Evolutionary conservation across 2,797 vertebrate species (phyloP), one percentile per base, ranked within the genome.

Genomic region (Hippoglossus hippoglossus): DNA sequence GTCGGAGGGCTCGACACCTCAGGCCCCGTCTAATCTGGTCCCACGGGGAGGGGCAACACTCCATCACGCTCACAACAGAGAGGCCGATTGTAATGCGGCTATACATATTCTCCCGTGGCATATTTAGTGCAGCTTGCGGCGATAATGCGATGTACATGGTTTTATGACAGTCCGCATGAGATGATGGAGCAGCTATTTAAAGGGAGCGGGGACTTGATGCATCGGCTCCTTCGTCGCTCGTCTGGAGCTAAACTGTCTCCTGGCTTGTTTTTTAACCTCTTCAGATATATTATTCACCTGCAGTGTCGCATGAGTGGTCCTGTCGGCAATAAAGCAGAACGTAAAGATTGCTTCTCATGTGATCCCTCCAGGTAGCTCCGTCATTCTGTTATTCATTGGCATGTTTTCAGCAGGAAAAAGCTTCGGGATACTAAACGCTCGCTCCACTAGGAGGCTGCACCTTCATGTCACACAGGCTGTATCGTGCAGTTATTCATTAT

Each of bases 1-100:
- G 87, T 89, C 1, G 89, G 89, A 77, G 75, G 77, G 63, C 76
- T 77, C 55, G 64, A 70, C 84, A 84, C 75, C 83, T 80, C 81
- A 15, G 83, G 82, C 61, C 47, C 44, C 1, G 66, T 81, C 39
- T 76, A 85, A 88, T 89, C 82, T 81, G 21, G 4, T 81, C 77
- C 71, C 77, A 24, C 19, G 25, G 66, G 67, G 73, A 62, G 56
- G 69, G 60, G 56, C 66, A 51, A 9, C 53, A 31, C 79, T 86
- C 73, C 72, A 63, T 84, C 82, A 79, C 19, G 7, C 74, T 83
- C 36, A 39, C 80, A 72, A 69, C 78, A 75, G 63, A 80, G 79
- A 73, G 58, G 71, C 66, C 49, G 75, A 66, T 73, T 83, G 56
- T 74, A 70, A 76, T 66, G 64, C 26, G 52, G 67, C 80, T 34